A percentile compares a stretch with the other conserved stretches of the same genome.
Conservation (phyloP, 2,888 invertebrate species). For the Buathra laborator region DNA sequence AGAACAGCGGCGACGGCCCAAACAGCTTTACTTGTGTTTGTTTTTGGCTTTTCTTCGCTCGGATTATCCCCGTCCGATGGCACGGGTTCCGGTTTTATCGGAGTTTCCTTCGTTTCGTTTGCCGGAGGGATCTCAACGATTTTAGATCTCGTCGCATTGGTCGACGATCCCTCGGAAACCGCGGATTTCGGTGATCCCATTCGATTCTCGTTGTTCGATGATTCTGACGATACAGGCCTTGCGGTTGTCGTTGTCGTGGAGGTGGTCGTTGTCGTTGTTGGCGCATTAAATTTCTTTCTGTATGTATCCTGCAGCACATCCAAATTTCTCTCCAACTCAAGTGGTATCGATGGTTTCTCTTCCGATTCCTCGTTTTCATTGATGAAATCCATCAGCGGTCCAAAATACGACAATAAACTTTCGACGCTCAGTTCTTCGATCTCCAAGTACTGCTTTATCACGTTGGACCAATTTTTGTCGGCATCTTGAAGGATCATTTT, state of each 20-base stretch:
- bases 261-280: constrained; percentile 73
- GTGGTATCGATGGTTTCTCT: constrained; percentile 63
- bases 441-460: constrained; percentile 71
- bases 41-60: constrained; percentile 73
- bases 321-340: constrained; percentile 73
- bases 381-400: constrained; percentile 76
- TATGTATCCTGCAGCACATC: constrained; percentile 74
- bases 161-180: background rate
- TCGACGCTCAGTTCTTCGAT: constrained; percentile 73
- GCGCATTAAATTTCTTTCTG: constrained; percentile 72
- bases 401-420: constrained; percentile 76
- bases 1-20: constrained; percentile 81
- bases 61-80: constrained; percentile 23
- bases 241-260: constrained; percentile 59
- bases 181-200: constrained; percentile 31
- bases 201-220: background rate
- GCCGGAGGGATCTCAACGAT: constrained; percentile 36
- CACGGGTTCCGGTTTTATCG: constrained; percentile 16
- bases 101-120: constrained; percentile 36
- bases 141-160: constrained; percentile 20
- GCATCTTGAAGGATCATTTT: constrained; percentile 77
- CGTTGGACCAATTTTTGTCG: constrained; percentile 74
- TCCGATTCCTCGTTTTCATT: constrained; percentile 72
- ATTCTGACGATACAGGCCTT: constrained; percentile 13
- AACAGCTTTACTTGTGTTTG: constrained; percentile 79